Evolutionary conservation across 2,888 invertebrate species (phyloP), one percentile per base, ranked within the genome.

Genomic region (Coleophora deauratella): DNA sequence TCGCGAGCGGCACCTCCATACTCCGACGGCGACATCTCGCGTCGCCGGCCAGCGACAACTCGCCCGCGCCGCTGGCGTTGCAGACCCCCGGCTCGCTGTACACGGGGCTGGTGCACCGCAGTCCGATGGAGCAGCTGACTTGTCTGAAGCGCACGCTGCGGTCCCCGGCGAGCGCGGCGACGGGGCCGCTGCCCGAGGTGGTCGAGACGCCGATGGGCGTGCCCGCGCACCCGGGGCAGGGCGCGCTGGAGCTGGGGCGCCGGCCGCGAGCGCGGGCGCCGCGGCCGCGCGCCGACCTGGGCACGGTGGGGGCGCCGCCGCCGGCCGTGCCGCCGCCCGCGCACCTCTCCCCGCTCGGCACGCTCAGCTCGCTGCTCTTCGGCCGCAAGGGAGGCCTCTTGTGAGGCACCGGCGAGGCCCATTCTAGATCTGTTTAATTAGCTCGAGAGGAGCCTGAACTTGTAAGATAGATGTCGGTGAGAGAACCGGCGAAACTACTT

Each of bases 321-420:
- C 59, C 47, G 38, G 15, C 41, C 64, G 34, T 11, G 31, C 54
- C 72, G 47, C 64, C 65, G 48, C 66, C 72, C 51, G 52, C 56
- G 36, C 50, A 74, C 57, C 57, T 72, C 45, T 63, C 76, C 71
- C 57, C 91, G 38, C 86, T 94, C 30, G 94, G 94, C 43, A 93
- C 93, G 35, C 89, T 94, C 50, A 93, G 93, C 76, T 90, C 92
- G 44, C 79, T 94, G 57, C 82, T 95, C 38, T 95, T 95, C 73
- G 95, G 95, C 31, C 88, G 95, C 47, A 95, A 95, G 65, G 95
- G 95, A 38, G 95, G 95, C 40, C 87, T 94, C 57, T 88, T 94
- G 47, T 84, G 70, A 59, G 49, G 43, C 40, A 48, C 33, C 39
- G 6, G 21, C 6, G 6, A 4, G 3, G 34, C 44, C 32, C 13